Conservation (phyloP, 2,797 vertebrate genomes). For the Chelidonichthys spinosus region DNA sequence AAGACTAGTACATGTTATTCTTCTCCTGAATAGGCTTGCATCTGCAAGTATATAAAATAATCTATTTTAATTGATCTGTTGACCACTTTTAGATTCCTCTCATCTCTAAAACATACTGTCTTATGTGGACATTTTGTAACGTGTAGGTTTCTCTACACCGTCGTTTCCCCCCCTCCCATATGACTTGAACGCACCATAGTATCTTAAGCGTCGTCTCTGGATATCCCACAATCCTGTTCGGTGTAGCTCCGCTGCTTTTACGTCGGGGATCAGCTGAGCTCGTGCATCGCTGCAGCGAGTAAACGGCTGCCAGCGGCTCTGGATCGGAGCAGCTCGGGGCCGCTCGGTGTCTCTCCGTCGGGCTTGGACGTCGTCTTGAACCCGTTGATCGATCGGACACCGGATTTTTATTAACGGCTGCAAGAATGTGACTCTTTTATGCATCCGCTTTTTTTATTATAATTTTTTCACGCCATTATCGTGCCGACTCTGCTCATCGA, state of each 20-base stretch:
- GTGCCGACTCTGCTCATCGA: slow-evolving; percentile 9
- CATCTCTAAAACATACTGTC: neutral
- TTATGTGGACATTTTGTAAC: neutral
- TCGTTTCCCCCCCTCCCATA: slow-evolving; percentile 33
- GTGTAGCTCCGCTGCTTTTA: slow-evolving; percentile 31
- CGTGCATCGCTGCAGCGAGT: slow-evolving; percentile 75
- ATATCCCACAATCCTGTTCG: slow-evolving; percentile 82
- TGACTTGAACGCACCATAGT: slow-evolving; percentile 49
- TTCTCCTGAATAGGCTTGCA: neutral
- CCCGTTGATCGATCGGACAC: slow-evolving; percentile 33
- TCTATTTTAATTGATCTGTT: neutral
- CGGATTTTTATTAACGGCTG: slow-evolving; percentile 7
- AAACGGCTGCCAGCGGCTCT: slow-evolving; percentile 64
- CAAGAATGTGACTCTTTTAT: slow-evolving; percentile 66
- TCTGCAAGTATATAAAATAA: neutral
- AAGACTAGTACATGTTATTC: neutral
- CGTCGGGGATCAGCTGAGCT: slow-evolving; percentile 75
- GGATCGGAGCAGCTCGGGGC: slow-evolving; percentile 69
- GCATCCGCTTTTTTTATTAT: slow-evolving; percentile 17
- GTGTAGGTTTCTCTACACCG: neutral
- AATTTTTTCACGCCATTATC: neutral
- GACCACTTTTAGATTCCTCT: neutral
- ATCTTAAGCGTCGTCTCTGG: slow-evolving; percentile 31
- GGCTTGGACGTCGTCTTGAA: slow-evolving; percentile 43
- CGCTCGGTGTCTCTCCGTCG: slow-evolving; percentile 63